Evolutionary conservation across 2,888 invertebrate species (phyloP).

Genomic region (Temnothorax ravouxi): DNA sequence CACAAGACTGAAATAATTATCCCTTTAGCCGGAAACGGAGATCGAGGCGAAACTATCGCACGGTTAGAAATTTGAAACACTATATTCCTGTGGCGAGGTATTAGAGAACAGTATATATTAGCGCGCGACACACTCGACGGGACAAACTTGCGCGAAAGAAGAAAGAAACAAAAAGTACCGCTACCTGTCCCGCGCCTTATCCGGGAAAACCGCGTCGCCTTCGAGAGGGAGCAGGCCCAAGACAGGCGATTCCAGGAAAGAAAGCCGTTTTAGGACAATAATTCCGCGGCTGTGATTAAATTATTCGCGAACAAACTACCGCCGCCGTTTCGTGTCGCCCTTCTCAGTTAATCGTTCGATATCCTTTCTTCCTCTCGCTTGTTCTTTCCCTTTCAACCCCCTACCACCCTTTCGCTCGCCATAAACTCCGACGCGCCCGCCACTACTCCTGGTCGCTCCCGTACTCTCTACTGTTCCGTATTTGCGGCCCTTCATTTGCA

Average conservation of each 20-base stretch:
- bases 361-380: conserved; percentile 25
- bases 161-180: conserved; percentile 15
- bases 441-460: conserved; percentile 62
- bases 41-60: conserved; percentile 1
- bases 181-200: conserved; percentile 53
- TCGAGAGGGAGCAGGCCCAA: conserved; percentile 24
- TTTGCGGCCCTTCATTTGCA: conserved; percentile 81
- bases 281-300: conserved; percentile 69
- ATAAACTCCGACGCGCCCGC: conserved; percentile 62
- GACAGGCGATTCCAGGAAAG: conserved; percentile 59
- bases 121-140: neutral
- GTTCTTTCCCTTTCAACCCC: neutral
- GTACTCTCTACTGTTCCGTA: conserved; percentile 75
- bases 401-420: conserved; percentile 48
- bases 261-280: conserved; percentile 65
- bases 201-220: conserved; percentile 30
- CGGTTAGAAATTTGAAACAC: neutral
- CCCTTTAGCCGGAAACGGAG: neutral
- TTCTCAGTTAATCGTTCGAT: conserved; percentile 14
- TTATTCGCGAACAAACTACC: conserved; percentile 73
- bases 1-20: conserved; percentile 47
- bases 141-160: neutral
- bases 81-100: neutral
- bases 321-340: conserved; percentile 46
- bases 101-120: neutral